Evolutionary conservation across 1,140 invertebrate species (phyloP).

Genomic region (Leptestheria dahalacensis): DNA sequence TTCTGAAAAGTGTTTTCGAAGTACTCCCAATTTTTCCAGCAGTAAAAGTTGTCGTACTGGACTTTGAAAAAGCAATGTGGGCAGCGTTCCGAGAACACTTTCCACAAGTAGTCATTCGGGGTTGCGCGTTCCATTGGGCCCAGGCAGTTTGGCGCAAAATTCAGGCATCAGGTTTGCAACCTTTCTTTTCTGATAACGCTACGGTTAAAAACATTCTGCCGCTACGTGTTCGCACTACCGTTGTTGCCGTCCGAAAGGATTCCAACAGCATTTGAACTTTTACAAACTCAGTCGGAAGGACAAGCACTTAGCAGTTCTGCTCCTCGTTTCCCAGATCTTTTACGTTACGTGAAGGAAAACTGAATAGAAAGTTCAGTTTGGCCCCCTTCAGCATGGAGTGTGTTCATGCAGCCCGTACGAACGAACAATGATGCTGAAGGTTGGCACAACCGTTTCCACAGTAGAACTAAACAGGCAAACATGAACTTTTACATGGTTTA

Average conservation of each 20-base stretch:
- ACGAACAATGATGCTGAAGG: conserved; percentile 3
- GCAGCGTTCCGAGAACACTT: not conserved
- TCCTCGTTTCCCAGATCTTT: not conserved
- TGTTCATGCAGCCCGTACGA: not conserved
- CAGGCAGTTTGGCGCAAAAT: not conserved
- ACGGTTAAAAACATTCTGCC: not conserved
- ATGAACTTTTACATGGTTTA: not conserved
- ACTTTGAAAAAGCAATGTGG: conserved; percentile 1
- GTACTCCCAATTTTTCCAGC: not conserved
- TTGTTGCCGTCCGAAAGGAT: not conserved
- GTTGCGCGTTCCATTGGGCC: not conserved
- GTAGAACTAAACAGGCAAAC: not conserved
- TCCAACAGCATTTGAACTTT: not conserved
- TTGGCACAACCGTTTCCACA: not conserved
- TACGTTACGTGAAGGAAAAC: not conserved
- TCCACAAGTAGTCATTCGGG: not conserved
- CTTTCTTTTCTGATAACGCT: not conserved
- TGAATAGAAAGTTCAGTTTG: not conserved
- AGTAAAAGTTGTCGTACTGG: not conserved
- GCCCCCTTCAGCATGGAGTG: not conserved
- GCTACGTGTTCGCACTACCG: not conserved
- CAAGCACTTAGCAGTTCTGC: not conserved
- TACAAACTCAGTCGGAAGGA: not conserved
- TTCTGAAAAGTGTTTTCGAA: not conserved
- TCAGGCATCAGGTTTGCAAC: not conserved